Conservation (phyloP, 2,888 invertebrate species). For the Thymelicus sylvestris region DNA sequence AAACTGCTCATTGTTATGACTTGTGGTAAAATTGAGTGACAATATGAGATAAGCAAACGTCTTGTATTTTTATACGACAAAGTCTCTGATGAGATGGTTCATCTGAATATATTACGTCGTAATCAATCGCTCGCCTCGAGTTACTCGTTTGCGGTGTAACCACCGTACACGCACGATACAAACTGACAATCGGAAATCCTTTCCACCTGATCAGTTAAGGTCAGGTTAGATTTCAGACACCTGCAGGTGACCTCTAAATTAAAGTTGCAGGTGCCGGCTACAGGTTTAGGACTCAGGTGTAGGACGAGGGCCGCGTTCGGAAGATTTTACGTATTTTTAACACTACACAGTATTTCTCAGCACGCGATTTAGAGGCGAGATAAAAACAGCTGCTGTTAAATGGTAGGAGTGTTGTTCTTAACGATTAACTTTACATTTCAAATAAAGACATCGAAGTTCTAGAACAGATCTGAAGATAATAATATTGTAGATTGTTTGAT, state of each 20-base stretch:
- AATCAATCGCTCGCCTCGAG: background rate
- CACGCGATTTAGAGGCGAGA: background rate
- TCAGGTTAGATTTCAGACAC: constrained; percentile 16
- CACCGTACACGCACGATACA: background rate
- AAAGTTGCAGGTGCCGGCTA: constrained; percentile 27
- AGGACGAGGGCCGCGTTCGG: background rate
- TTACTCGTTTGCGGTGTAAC: background rate
- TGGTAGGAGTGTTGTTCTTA: too few species aligned
- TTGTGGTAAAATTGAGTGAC: too few species aligned
- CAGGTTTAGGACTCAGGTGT: background rate
- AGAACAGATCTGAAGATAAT: too few species aligned
- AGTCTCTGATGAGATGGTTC: too few species aligned
- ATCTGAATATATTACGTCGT: too few species aligned
- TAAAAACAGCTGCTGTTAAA: background rate
- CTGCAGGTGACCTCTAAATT: constrained; percentile 16
- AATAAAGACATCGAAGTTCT: too few species aligned
- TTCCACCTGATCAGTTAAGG: constrained; percentile 20
- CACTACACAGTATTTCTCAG: background rate
- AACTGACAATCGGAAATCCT: constrained; percentile 29
- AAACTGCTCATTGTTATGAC: background rate
- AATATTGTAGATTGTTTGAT: too few species aligned
- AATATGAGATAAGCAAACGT: too few species aligned
- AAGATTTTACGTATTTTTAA: background rate
- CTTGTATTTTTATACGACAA: too few species aligned
- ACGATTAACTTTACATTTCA: too few species aligned